Evolutionary conservation across 2,797 vertebrate genomes (phyloP).

Genomic region (Protosalanx chinensis): DNA sequence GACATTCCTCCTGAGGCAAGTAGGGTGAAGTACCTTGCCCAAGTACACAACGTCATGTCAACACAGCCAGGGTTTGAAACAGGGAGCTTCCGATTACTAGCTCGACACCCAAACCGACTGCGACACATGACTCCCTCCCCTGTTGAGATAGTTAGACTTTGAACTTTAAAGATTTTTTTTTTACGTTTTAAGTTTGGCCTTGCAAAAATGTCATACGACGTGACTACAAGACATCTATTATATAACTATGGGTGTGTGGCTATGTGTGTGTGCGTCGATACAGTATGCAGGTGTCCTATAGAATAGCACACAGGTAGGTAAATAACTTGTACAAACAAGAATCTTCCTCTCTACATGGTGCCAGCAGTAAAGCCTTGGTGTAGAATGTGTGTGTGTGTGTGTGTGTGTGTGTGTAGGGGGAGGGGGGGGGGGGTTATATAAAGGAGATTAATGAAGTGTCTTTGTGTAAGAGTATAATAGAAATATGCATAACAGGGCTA

Average conservation of each 20-base stretch:
- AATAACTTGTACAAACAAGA: not conserved
- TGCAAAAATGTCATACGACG: not conserved
- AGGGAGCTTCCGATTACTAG: no score
- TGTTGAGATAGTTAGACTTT: not conserved
- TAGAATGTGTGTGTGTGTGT: constrained; percentile 50
- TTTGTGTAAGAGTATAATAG: constrained; percentile 44
- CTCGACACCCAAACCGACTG: no score
- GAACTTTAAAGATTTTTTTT: not conserved
- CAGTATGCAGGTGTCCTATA: not conserved
- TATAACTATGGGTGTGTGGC: not conserved
- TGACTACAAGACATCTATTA: not conserved
- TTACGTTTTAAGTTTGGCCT: no score
- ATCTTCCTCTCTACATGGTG: constrained; percentile 29
- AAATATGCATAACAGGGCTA: not conserved
- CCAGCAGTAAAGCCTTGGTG: constrained; percentile 48
- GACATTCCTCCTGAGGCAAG: no score
- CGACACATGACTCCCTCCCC: no score
- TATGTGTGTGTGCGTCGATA: not conserved
- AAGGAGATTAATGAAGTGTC: constrained; percentile 56
- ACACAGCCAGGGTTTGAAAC: no score
- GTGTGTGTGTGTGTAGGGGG: no score
- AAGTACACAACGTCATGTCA: no score
- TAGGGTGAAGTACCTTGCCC: no score
- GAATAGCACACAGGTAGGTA: not conserved
- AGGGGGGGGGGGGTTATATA: constrained; percentile 43